Conservation (phyloP, 2,797 vertebrate species). For the Todus mexicanus region DNA sequence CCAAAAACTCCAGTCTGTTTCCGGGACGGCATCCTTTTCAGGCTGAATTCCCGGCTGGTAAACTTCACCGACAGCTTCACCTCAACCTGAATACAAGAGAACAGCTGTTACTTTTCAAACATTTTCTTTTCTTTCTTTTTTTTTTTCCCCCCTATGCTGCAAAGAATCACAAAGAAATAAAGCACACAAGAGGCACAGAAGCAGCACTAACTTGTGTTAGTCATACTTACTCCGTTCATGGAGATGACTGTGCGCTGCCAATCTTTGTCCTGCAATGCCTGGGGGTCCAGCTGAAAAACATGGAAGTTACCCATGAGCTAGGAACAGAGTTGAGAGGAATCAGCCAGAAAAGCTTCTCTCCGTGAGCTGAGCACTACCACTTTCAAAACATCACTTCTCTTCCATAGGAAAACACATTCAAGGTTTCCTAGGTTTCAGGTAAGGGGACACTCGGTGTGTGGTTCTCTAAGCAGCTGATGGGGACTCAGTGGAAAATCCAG, state of each 20-base stretch:
- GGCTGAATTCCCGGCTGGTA: constrained; percentile 91
- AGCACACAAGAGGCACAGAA: neutral
- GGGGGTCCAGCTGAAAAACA: constrained; percentile 85
- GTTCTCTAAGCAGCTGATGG: neutral
- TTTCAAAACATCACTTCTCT: neutral
- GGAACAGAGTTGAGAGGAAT: neutral
- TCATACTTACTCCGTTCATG: constrained; percentile 86
- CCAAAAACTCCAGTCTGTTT: constrained; percentile 95
- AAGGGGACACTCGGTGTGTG: fast-evolving
- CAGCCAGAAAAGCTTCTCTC: neutral
- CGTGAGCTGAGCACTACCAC: neutral
- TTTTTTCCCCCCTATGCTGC: neutral
- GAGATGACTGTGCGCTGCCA: constrained; percentile 90
- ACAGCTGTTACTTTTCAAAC: neutral
- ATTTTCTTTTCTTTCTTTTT: neutral
- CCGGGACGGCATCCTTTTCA: constrained; percentile 91
- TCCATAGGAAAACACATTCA: neutral
- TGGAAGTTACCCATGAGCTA: neutral
- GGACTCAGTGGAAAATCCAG: neutral
- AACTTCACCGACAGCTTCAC: constrained; percentile 94
- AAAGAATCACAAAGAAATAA: neutral
- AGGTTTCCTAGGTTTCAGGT: neutral
- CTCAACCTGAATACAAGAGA: constrained; percentile 79
- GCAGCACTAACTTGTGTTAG: neutral
- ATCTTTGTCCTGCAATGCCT: constrained; percentile 87